Evolutionary conservation across 2,797 vertebrate species (phyloP), one percentile per base, ranked within the genome.

Genomic region (Gallinago nigripennis): DNA sequence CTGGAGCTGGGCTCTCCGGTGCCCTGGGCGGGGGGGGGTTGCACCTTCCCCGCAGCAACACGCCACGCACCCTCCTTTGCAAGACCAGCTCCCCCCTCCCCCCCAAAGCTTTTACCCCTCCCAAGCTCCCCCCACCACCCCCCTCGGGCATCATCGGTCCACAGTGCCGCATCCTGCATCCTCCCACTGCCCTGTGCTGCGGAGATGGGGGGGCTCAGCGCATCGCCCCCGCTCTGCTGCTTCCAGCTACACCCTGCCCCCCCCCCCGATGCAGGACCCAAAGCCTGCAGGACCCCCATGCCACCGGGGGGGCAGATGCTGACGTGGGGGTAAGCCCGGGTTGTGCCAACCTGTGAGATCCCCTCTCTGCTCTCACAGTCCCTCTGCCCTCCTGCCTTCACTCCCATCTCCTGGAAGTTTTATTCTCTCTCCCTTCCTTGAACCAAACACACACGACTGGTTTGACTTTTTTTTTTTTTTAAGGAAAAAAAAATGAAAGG

Each of bases 161-260:
- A 0, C 0, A 7, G 48, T 53, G 51, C 37, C 0, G 5, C 65
- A 51, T 23, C 70, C 76, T 3, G 48, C 60, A 30, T 39, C 75
- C 35, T 41, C 27, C 65, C 14, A 7, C 16, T 1, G 2, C 19
- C 30, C 53, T 4, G 7, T 11, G 69, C 46, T 12, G 33, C 2
- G 0, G 69, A 18, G 48, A 5, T 2, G 43, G 12, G 8, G 61
- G 61, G 30, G 58, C 63, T 60, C 33, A 4, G 35, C 11, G 2
- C 60, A 3, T 16, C 2, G 4, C 20, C 69, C 28, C 0, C n/a
- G 0, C 15, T 24, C 86, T 12, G 48, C 71, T 50, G 31, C 70
- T 68, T 13, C 76, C 50, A 37, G 69, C 65, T 39, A 18, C 12
- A 16, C 19, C 46, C 76, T 48, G 27, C 51, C 28, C 72, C 35